Conservation (phyloP, 2,113 vertebrate genomes). For the Melanotaenia duboulayi region DNA sequence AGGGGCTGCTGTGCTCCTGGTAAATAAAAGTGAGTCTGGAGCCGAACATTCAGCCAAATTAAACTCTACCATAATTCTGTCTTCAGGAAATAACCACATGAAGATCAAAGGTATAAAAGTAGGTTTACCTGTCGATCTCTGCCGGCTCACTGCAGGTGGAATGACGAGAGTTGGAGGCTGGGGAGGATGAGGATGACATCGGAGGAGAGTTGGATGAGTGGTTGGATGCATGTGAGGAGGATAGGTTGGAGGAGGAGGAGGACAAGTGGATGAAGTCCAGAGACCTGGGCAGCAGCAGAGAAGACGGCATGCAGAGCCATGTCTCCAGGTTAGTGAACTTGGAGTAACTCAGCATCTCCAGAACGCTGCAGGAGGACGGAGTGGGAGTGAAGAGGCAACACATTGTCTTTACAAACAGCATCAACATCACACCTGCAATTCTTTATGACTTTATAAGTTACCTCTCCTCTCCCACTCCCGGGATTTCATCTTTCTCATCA, state of each 20-base stretch:
- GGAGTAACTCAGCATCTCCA: slow-evolving; percentile 86
- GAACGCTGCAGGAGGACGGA: slow-evolving; percentile 67
- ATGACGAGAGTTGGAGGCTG: slow-evolving; percentile 38
- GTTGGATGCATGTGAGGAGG: slow-evolving; percentile 52
- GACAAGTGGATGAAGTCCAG: slow-evolving; percentile 59
- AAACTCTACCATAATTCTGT: too few relatives aligned
- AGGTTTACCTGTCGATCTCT: slow-evolving; percentile 59
- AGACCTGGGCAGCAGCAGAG: slow-evolving; percentile 71
- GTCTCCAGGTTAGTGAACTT: slow-evolving; percentile 84
- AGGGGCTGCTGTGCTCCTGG: too few relatives aligned
- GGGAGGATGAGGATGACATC: slow-evolving; percentile 40
- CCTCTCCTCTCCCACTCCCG: slow-evolving; percentile 81
- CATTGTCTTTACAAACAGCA: too few relatives aligned
- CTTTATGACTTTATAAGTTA: slow-evolving; percentile 22
- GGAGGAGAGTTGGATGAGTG: slow-evolving; percentile 49
- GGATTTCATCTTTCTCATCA: slow-evolving; percentile 80
- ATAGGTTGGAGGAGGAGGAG: slow-evolving; percentile 46
- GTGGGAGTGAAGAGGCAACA: background rate
- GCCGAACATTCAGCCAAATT: too few relatives aligned
- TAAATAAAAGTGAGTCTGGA: too few relatives aligned
- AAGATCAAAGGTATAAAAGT: too few relatives aligned
- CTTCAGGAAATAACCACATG: too few relatives aligned
- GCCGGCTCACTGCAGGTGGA: slow-evolving; percentile 72
- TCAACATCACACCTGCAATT: too few relatives aligned
- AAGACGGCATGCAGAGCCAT: slow-evolving; percentile 86